These are phyloP conservation scores for Sitophilus oryzae DNA, from an alignment of 1,140 invertebrate species.

Conservation along the genomic window DNA sequence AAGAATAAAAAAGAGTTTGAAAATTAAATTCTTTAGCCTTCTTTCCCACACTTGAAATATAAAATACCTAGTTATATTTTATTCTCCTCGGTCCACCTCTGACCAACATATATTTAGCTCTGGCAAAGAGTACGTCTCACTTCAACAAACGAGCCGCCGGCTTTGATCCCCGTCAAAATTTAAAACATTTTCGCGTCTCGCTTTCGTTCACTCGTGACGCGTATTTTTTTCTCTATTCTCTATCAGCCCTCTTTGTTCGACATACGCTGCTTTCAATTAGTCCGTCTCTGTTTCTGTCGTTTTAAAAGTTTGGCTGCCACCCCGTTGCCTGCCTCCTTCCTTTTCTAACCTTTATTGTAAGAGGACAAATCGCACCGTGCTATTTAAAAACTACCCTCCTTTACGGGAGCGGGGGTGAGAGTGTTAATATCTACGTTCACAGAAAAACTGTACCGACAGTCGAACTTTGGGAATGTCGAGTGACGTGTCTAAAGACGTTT, in stretches of 20 bases:
- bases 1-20: too few relatives aligned
- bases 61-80: too few relatives aligned
- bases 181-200: conserved; percentile 32
- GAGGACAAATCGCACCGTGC: conserved; percentile 38
- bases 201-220: conserved; percentile 34
- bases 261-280: neutral
- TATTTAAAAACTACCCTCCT: conserved; percentile 46
- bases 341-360: conserved; percentile 34
- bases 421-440: conserved; percentile 27
- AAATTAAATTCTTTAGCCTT: too few relatives aligned
- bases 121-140: conserved; percentile 35
- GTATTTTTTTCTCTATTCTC: conserved; percentile 39
- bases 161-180: conserved; percentile 35
- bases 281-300: conserved; percentile 28
- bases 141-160: conserved; percentile 26
- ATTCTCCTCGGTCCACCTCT: conserved; percentile 12
- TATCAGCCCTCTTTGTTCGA: conserved; percentile 23
- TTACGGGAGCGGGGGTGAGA: conserved; percentile 29
- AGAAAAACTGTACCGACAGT: conserved; percentile 32
- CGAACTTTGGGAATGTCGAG: conserved; percentile 13
- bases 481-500: conserved; percentile 19
- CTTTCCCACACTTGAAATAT: too few relatives aligned
- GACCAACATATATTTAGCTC: conserved; percentile 16
- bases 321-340: conserved; percentile 25
- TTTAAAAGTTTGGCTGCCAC: conserved; percentile 25